These are phyloP conservation scores for Lissonota sp. DNA, from an alignment of 2,888 invertebrate genomes.

Conservation along the genomic window DNA sequence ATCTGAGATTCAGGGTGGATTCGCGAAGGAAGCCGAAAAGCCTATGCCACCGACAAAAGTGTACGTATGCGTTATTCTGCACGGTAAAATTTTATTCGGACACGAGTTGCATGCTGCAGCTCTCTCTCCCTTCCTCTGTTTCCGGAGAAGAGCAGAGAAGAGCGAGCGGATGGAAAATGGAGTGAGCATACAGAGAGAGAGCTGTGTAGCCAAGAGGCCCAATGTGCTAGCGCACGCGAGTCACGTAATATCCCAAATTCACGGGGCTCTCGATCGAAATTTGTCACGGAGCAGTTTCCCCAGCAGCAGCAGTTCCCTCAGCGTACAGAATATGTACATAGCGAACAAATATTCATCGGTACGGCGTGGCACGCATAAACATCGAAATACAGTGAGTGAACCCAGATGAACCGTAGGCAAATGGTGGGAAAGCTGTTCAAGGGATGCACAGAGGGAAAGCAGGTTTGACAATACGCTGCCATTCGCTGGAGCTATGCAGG, in stretches of 20 bases:
- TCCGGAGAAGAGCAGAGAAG: slow-evolving; percentile 15
- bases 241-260: slow-evolving; percentile 78
- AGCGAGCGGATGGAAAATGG: slow-evolving; percentile 11
- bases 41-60: slow-evolving; percentile 6
- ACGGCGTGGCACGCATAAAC: slow-evolving; percentile 62
- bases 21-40: slow-evolving; percentile 13
- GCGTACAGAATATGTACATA: background rate
- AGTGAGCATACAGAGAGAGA: background rate
- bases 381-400: slow-evolving; percentile 65
- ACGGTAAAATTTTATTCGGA: slow-evolving; percentile 32
- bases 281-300: slow-evolving; percentile 69
- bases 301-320: slow-evolving; percentile 32
- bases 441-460: slow-evolving; percentile 1
- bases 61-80: slow-evolving; percentile 33
- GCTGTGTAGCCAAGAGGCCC: no score
- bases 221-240: slow-evolving; percentile 67
- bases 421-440: background rate
- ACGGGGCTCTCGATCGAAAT: slow-evolving; percentile 73
- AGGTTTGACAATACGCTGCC: no score
- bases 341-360: slow-evolving; percentile 63
- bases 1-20: slow-evolving; percentile 26
- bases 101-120: slow-evolving; percentile 33
- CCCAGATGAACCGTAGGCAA: background rate
- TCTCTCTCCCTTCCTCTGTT: background rate
- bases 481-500: no score